Evolutionary conservation across 2,888 invertebrate species (phyloP), one percentile per base, ranked within the genome.

Genomic region (Pantelozetes paolii): DNA sequence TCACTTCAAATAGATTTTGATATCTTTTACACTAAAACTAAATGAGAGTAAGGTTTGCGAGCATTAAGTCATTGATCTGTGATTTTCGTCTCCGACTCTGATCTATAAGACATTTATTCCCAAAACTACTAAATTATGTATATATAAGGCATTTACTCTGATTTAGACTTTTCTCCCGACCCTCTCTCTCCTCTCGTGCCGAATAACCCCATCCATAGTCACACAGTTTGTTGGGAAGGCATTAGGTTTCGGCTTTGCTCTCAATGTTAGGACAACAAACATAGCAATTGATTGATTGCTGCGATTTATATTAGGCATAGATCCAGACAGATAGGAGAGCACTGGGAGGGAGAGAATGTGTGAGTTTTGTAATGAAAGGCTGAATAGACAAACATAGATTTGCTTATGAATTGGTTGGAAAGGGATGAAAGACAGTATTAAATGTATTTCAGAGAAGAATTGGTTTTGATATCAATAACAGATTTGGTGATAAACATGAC

Each of bases 61-160:
- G 2, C 32, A 62, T 28, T 32, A 32, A 32, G 32, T 30, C 32
- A 62, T 62, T 62, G 62, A 62, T 62, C 18, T 62, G 62, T 62
- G 32, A 62, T 23, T 62, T 62, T 32, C 30, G 62, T 18, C 26
- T 28, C 62, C 5, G 30, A n/a, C n/a, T n/a, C n/a, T 50, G 42
- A 42, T 42, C 8, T 42, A 50, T 50, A 50, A 8, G 54, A 62
- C 30, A 62, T 62, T 30, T 62, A 62, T 62, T 62, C 62, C 62
- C 62, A 62, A 62, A 32, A 30, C 62, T 28, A 62, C 62, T 62
- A 62, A 62, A 62, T 62, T 62, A 62, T 62, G 62, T 62, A 62
- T 62, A 62, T 32, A 30, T 32, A 62, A 62, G 32, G 62, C 62
- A 62, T 62, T 62, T 32, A 32, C 30, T 62, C 18, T 62, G 62